Base-by-base conservation (phyloP, 1,140 invertebrate species). In the Sitophilus oryzae region DNA sequence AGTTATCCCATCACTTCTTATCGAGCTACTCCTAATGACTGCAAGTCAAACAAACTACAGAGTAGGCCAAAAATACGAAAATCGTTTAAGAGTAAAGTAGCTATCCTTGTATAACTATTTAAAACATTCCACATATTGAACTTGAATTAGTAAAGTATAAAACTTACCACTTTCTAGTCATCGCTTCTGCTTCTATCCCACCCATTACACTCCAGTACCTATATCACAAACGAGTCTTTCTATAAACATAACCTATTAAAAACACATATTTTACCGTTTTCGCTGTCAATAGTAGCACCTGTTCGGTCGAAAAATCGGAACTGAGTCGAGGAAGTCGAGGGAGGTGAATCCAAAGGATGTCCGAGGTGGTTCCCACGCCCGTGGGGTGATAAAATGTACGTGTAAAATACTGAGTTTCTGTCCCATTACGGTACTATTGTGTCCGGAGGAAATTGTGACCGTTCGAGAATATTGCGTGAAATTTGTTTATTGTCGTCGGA, bases 281-380 rank as follows among this genome's bases (percentile, higher is more conserved):
- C 21, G 22, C 10, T n/a, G 1, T 9, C 3, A 20, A 45, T 40
- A 53, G 34, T 40, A 47, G 45, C 55, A 57, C 55, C 55, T 57
- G 55, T 57, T 57, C 20, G 16, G 22, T 8, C 42, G 51, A 45
- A 45, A 30, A 57, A 18, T 57, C 55, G 55, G 55, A 57, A 57
- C 55, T 57, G 22, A 37, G 45, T 22, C 44, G 36, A 57, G 55
- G 47, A 57, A 57, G 55, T 57, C 21, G 9, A n/a, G 34, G 34
- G 21, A 18, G 38, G 9, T 35, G 45, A 3, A 36, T n/a, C n/a
- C n/a, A n/a, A n/a, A 14, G n/a, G 22, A 30, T 43, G 18, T 43
- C 36, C 49, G 20, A 43, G 22, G 11, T 6, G 37, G 47, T 57
- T 57, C 55, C 55, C 55, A 57, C 55, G 48, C 47, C 48, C 20